phyloP scores from a whole-genome alignment of 2,113 vertebrate species.

The Mormyrus iriodes region DNA sequence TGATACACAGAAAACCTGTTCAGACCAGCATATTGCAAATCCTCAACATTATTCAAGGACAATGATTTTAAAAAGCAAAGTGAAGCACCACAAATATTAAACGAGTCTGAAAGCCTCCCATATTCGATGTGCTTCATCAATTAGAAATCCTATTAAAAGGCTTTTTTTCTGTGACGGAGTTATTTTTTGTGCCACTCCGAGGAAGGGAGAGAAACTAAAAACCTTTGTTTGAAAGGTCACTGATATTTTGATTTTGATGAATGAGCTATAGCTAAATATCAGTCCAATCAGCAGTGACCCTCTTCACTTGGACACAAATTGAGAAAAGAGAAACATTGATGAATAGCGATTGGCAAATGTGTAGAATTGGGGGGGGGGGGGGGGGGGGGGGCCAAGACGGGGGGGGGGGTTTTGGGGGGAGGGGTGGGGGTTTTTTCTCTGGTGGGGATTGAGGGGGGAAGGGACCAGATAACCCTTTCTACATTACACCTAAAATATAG shows the following conservation, averaged over 20 bases:
- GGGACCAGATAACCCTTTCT: too few species aligned
- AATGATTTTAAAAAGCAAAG: constrained; percentile 5
- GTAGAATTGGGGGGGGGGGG: not conserved
- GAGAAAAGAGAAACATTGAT: not conserved
- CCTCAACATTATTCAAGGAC: constrained; percentile 14
- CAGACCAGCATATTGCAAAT: not conserved
- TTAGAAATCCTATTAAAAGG: not conserved
- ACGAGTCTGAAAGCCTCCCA: not conserved
- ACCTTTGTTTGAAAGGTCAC: not conserved
- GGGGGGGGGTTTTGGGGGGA: not conserved
- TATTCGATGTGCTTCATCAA: not conserved
- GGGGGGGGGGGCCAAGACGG: not conserved
- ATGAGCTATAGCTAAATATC: not conserved
- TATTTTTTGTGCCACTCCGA: not conserved
- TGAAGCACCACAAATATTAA: constrained; percentile 16
- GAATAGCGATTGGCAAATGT: not conserved
- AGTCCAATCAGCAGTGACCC: not conserved
- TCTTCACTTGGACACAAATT: not conserved
- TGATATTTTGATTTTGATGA: not conserved
- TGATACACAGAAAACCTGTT: not conserved
- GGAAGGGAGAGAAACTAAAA: not conserved
- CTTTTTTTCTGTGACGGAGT: not conserved
- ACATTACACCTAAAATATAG: too few species aligned
- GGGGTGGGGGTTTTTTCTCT: too few species aligned
- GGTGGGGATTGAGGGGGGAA: too few species aligned